Evolutionary conservation across 2,113 vertebrate species (phyloP), one percentile per base, ranked within the genome.

Genomic region (Brachypodius melanocephalos): DNA sequence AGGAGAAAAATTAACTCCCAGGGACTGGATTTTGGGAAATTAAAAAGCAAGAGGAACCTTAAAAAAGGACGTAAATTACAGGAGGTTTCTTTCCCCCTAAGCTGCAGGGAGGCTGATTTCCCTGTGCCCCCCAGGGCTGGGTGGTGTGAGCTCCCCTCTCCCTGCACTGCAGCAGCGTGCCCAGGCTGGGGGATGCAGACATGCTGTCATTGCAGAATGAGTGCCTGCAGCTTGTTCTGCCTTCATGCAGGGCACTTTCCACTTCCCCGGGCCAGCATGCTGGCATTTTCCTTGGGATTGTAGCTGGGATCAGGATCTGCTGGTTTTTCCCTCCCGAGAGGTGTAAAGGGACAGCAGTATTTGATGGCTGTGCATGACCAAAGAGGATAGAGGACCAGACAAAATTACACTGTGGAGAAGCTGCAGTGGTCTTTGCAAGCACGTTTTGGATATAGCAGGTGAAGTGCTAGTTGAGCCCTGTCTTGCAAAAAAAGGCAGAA

Each of bases 301-400:
- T 40, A 19, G 26, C 49, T 51, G 14, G 45, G 6, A 3, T 74
- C 26, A 43, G 62, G 61, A 78, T 74, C 29, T 73, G 0, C 32
- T 1, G 2, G 7, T 28, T 36, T 32, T 42, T 26, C 26, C 21
- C n/a, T 42, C 38, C 1, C 0, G 1, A 65, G 34, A 66, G 48
- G 10, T 6, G 3, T 66, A 24, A 57, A 51, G 52, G n/a, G 31
- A 36, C 10, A 1, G 3, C 2, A 3, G 67, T 26, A 40, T 32
- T 67, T 79, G 61, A 22, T 2, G 2, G 54, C 19, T 15, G 7
- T 15, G 32, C 8, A 5, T 38, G 55, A 59, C 51, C 36, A 57
- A 49, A 87, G 36, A 8, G 32, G 26, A 18, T 2, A 24, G 52
- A 84, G 34, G 45, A 65, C 14, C 49, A 86, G 71, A 19, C 45